Evolutionary conservation across 1,140 invertebrate genomes (phyloP), one percentile per base, ranked within the genome.

Genomic region (Scaptodrosophila lebanonensis): DNA sequence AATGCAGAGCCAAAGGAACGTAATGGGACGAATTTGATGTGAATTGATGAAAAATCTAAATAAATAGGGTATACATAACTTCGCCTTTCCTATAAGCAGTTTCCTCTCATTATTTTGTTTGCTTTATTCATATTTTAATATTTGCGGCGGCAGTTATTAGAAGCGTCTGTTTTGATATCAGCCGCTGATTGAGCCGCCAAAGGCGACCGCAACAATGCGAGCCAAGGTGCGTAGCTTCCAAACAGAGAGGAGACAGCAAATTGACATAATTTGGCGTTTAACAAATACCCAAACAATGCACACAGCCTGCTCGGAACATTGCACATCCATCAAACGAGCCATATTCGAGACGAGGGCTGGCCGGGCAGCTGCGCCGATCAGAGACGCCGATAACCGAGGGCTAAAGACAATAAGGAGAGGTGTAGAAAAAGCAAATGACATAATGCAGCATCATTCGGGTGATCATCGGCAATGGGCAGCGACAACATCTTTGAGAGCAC

Each of bases 231-330:
- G 35, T 47, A 51, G 49, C 40, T 35, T 18, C 22, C 36, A 25
- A 15, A 36, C 58, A 32, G n/a, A 42, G 18, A 25, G 51, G 39
- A 61, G 59, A 60, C 72, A 71, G 58, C 76, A 77, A 83, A 72
- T 83, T 83, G 76, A 83, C 76, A 83, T 83, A 83, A 83, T 83
- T 77, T 83, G 76, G 76, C 77, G 76, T 83, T 83, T 83, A 83
- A 83, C 77, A 83, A 82, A 71, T 83, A 67, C 53, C 61, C 17
- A 40, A 48, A 54, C 18, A 22, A 30, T 42, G 22, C 20, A 39
- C 40, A 20, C 18, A 35, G 29, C 43, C 18, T 42, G 20, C 30
- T 12, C 22, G 42, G 57, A 64, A 66, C 63, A 66, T 65, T 66
- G 63, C 44, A 66, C 40, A 61, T 66, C 64, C 64, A 66, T 67